Evolutionary conservation across 2,113 vertebrate genomes (phyloP).

Genomic region (Myotis yumanensis): DNA sequence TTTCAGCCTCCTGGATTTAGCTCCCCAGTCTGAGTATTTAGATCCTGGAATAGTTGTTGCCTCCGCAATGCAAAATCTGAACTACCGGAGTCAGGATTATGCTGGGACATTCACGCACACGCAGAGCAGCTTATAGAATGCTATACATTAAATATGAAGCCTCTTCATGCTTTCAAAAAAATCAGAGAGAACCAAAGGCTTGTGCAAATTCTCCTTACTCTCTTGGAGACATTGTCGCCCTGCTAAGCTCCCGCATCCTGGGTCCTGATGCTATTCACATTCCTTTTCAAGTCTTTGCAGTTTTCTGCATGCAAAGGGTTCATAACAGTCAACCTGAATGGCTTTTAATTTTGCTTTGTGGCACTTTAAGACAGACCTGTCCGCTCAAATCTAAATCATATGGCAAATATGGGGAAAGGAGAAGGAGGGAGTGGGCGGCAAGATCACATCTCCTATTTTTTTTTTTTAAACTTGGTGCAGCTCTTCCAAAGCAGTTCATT

Average conservation of each 20-base stretch:
- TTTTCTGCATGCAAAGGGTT: slow-evolving; percentile 45
- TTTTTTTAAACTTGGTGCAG: background rate
- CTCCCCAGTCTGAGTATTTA: slow-evolving; percentile 68
- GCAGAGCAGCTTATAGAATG: slow-evolving; percentile 47
- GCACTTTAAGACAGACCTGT: slow-evolving; percentile 6
- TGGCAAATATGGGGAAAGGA: background rate
- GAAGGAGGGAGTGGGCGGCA: background rate
- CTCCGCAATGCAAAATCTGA: slow-evolving; percentile 69
- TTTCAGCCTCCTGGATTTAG: slow-evolving; percentile 67
- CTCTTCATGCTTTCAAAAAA: slow-evolving; percentile 67
- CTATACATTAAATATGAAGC: slow-evolving; percentile 70
- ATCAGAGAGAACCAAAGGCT: slow-evolving; percentile 59
- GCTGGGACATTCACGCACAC: slow-evolving; percentile 4
- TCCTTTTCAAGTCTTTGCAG: slow-evolving; percentile 18
- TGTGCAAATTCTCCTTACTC: slow-evolving; percentile 53
- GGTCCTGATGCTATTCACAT: background rate
- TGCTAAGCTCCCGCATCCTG: background rate
- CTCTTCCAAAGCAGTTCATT: background rate
- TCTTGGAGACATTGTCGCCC: slow-evolving; percentile 42
- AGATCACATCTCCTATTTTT: background rate
- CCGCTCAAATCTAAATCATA: background rate
- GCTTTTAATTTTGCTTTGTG: slow-evolving; percentile 32
- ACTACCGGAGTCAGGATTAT: slow-evolving; percentile 70
- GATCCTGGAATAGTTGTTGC: slow-evolving; percentile 75
- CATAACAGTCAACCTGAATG: background rate